Base-by-base conservation (phyloP, 2,113 vertebrate species). In the Prinia subflava region DNA sequence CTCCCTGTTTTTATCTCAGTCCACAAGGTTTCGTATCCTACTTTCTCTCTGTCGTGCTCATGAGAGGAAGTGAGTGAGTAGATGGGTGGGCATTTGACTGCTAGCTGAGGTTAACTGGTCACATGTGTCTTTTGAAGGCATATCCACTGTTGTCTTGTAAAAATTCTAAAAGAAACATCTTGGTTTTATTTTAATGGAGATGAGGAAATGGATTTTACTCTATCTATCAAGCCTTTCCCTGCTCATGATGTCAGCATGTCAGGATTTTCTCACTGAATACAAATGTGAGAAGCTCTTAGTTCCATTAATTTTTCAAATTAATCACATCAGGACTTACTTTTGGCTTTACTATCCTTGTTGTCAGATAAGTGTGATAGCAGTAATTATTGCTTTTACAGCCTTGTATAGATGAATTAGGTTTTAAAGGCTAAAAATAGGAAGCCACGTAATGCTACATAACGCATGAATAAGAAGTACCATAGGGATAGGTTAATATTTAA, bases 401-500 rank as follows among this genome's bases (percentile, higher is more conserved):
- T 59, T 78, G 20, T n/a, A n/a, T 60, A 87, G 28, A 7, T 75
- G 39, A 93, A 89, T 62, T 70, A 71, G 2, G 7, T 56, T 95
- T 71, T 68, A 84, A 78, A 87, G 20, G 6, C 22, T 83, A 87
- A 87, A 86, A 92, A 56, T 44, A 91, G 7, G 47, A 83, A 78
- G 35, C 15, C 55, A 59, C 25, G 15, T 77, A 67, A 53, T 83
- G 25, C 7, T 83, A 57, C 49, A n/a, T 50, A 27, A 81, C 65
- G 24, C 30, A 60, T 82, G 35, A 76, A 13, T 39, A 46, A 76
- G 64, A 74, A 78, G 6, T 46, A 79, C 53, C 52, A 68, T 75
- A 75, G 64, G 57, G 44, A 82, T 37, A 57, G 11, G 39, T 90
- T 89, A 77, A 89, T 89, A 88, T 75, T 93, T 92, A 89, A 87